These are phyloP conservation scores for cattle (Bos taurus) DNA, from an alignment of 2,113 vertebrate species.

Conservation along the genomic window DNA sequence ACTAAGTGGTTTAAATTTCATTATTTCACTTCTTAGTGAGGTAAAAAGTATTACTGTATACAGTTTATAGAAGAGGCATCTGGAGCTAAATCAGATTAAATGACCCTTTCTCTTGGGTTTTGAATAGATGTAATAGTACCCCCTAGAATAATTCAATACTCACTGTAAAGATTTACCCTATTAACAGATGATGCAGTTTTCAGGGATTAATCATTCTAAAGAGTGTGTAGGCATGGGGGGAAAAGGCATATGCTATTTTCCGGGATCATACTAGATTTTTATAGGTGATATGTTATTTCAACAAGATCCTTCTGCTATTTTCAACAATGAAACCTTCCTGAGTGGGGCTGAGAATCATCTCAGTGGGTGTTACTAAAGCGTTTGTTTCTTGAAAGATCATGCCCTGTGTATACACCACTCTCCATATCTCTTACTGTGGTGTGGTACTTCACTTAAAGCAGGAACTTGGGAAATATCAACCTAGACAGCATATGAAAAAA, in stretches of 20 bases:
- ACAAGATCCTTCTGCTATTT: not conserved
- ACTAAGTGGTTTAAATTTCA: not conserved
- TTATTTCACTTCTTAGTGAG: not conserved
- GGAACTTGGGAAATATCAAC: not conserved
- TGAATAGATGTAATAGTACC: not conserved
- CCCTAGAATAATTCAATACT: not conserved
- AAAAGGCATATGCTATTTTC: not conserved
- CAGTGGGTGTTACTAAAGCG: not conserved
- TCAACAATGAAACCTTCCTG: not conserved
- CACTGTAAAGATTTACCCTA: not conserved
- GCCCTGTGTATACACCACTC: rapidly evolving
- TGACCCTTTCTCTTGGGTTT: not conserved
- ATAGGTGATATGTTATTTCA: not conserved
- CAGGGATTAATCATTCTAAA: not conserved
- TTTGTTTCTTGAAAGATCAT: not conserved
- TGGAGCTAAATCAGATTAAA: not conserved
- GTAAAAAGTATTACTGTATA: not conserved
- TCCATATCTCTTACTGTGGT: not conserved
- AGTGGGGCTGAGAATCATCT: not conserved
- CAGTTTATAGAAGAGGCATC: not conserved
- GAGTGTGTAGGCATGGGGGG: not conserved
- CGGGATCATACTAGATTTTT: not conserved
- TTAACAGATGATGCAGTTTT: not conserved
- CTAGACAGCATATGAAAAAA: not conserved
- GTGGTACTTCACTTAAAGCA: not conserved